Percentiles rank a stretch among this genome's conserved stretches.
phyloP scores from a whole-genome alignment of 1,140 invertebrate species.

The Ceratosolen fusciceps region DNA sequence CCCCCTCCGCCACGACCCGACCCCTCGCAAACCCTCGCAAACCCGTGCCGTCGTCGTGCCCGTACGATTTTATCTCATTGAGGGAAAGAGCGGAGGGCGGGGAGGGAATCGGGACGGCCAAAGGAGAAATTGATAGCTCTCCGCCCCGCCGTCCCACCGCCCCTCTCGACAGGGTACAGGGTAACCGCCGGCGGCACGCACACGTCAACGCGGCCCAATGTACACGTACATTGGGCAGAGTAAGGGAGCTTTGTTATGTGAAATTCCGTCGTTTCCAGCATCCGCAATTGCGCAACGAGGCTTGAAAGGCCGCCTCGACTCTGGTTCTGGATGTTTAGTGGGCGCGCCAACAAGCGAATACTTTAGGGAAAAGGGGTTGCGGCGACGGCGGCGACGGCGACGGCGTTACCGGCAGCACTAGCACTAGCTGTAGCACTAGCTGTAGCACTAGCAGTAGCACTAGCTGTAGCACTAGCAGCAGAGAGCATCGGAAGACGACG shows the following conservation, averaged over 20 bases:
- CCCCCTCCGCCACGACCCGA: not conserved
- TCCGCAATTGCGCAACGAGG: constrained; percentile 41
- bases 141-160: not conserved
- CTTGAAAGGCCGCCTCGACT: constrained; percentile 21
- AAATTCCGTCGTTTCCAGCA: constrained; percentile 49
- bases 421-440: too few species aligned
- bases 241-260: constrained; percentile 43
- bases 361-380: constrained; percentile 28
- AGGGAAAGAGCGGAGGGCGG: not conserved
- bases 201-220: not conserved
- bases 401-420: too few species aligned
- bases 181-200: too few species aligned
- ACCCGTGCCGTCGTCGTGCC: too few species aligned
- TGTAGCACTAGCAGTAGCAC: too few species aligned
- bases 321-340: constrained; percentile 42
- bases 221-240: not conserved
- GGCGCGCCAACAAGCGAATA: constrained; percentile 43
- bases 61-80: constrained; percentile 10
- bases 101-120: not conserved
- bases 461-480: too few species aligned
- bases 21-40: too few species aligned
- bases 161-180: not conserved
- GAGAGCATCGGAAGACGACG: constrained; percentile 40
- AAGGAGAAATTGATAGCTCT: constrained; percentile 44
- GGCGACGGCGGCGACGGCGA: too few species aligned